phyloP scores from a whole-genome alignment of 1,140 invertebrate genomes.

The Ridgeia piscesae region DNA sequence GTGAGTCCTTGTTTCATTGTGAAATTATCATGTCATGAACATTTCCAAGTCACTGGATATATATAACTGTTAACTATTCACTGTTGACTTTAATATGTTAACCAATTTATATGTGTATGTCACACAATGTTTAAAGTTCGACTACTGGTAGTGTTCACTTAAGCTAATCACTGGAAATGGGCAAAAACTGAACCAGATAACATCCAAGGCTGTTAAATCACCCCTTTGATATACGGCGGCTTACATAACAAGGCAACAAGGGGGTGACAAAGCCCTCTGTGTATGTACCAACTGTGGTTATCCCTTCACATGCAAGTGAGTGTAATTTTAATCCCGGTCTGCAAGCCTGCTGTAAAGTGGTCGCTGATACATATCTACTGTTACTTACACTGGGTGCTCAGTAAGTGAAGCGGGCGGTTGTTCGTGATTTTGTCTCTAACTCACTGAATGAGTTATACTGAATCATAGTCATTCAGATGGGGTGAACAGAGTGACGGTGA shows the following conservation, averaged over 20 bases:
- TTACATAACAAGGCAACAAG: not conserved
- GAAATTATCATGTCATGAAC: too few relatives aligned
- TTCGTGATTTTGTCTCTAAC: not conserved
- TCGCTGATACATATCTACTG: not conserved
- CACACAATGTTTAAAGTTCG: not conserved
- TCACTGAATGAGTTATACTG: too few relatives aligned
- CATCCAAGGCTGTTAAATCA: not conserved
- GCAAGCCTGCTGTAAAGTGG: not conserved
- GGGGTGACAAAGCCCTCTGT: not conserved
- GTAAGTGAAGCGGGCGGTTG: not conserved
- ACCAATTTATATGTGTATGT: not conserved
- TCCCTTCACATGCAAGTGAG: not conserved
- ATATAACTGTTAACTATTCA: not conserved
- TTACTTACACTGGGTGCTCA: not conserved
- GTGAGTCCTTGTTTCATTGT: too few relatives aligned
- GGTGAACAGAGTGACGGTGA: not conserved
- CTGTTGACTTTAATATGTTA: not conserved
- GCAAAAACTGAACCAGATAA: not conserved
- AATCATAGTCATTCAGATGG: too few relatives aligned
- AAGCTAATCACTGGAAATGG: not conserved
- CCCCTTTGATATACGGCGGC: not conserved
- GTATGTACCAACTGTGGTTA: not conserved
- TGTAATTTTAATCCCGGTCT: not conserved
- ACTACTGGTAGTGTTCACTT: not conserved
- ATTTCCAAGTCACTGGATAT: not conserved